Percentiles rank a stretch among this genome's conserved stretches.
Evolutionary conservation across 2,888 invertebrate genomes (phyloP).

Genomic region (Heteropelma amictum): DNA sequence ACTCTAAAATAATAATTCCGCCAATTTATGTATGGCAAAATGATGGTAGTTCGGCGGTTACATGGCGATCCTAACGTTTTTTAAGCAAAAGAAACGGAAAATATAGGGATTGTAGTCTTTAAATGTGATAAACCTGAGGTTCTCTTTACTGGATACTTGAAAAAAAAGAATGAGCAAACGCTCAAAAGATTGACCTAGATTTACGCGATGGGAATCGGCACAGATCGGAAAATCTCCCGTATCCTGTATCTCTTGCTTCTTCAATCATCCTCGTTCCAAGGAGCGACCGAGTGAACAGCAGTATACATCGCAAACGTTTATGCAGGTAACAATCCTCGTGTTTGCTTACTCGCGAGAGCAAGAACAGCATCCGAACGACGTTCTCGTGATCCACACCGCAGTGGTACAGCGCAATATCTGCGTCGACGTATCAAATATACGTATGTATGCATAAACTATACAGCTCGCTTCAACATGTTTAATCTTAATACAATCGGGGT

Average conservation of each 20-base stretch:
- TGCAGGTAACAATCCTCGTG: constrained; percentile 32
- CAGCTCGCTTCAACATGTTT: too few relatives aligned
- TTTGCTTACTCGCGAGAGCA: constrained; percentile 26
- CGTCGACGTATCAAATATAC: neutral
- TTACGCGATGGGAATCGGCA: constrained; percentile 47
- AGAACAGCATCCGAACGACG: neutral
- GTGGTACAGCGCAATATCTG: constrained; percentile 9
- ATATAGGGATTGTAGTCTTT: too few relatives aligned
- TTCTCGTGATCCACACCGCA: constrained; percentile 17
- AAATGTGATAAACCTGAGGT: too few relatives aligned
- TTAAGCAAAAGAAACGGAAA: too few relatives aligned
- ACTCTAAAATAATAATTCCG: too few relatives aligned
- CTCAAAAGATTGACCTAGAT: constrained; percentile 29
- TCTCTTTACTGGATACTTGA: too few relatives aligned
- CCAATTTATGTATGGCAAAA: too few relatives aligned
- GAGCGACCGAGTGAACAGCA: constrained; percentile 1
- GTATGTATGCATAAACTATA: neutral
- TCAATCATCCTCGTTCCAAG: neutral
- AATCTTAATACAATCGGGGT: too few relatives aligned
- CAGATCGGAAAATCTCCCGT: constrained; percentile 24
- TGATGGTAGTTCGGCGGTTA: too few relatives aligned
- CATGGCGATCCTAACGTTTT: too few relatives aligned
- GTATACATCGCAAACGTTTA: constrained; percentile 24
- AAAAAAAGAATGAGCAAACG: neutral
- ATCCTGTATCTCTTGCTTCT: neutral